Conservation (phyloP, 2,113 vertebrate genomes). For the Variabilichromis moorii region DNA sequence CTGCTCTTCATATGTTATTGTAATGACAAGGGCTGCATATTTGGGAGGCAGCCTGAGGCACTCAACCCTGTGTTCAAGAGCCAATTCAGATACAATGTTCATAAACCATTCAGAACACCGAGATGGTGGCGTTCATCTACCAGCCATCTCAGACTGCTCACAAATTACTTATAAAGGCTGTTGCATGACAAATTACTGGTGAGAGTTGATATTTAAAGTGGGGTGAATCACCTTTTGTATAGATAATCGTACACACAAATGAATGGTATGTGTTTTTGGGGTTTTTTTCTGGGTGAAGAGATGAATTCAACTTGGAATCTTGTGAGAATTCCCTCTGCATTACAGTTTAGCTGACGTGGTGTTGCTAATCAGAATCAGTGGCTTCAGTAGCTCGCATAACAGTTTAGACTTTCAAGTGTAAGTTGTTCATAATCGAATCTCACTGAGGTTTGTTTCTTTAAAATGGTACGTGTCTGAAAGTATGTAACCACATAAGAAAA, state of each 20-base stretch:
- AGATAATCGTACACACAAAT: neutral
- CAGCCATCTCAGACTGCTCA: neutral
- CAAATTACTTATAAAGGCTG: neutral
- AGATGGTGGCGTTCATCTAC: neutral
- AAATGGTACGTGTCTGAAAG: neutral
- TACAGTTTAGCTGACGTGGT: neutral
- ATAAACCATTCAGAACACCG: neutral
- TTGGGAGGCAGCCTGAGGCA: conserved; percentile 11
- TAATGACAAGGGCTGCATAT: conserved; percentile 15
- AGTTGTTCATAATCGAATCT: neutral
- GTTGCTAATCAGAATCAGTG: neutral
- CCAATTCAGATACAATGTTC: conserved; percentile 24
- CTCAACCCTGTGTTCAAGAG: conserved; percentile 10
- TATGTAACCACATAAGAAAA: neutral
- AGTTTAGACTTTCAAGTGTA: neutral
- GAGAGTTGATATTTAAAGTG: neutral
- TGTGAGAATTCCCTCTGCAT: neutral
- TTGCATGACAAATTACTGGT: neutral
- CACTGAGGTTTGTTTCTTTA: neutral
- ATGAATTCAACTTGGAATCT: neutral
- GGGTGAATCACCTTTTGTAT: neutral
- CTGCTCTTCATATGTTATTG: conserved; percentile 28
- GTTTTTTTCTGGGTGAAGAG: neutral
- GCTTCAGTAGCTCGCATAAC: neutral
- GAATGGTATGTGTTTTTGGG: neutral